Conservation (phyloP, 2,888 invertebrate genomes). For the Drosophila atroscutellata region DNA sequence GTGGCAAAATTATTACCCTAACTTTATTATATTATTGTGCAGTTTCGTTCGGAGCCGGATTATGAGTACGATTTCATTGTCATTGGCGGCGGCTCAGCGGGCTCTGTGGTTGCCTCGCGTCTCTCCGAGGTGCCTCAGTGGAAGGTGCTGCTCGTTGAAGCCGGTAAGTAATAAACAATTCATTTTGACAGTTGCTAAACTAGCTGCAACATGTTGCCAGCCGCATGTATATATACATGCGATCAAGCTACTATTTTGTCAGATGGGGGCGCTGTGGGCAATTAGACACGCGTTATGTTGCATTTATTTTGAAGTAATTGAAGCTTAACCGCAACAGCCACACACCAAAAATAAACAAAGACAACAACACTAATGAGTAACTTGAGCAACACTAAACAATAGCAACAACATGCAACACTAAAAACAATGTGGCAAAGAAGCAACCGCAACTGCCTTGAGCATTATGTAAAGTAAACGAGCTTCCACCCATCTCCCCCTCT, state of each 20-base stretch:
- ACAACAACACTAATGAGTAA: slow-evolving; percentile 54
- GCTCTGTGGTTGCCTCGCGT: slow-evolving; percentile 84
- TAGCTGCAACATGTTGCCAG: slow-evolving; percentile 48
- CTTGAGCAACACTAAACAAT: slow-evolving; percentile 63
- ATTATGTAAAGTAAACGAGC: slow-evolving; percentile 74
- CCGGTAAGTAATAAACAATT: slow-evolving; percentile 80
- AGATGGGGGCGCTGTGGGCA: slow-evolving; percentile 49
- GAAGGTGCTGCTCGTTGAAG: slow-evolving; percentile 85
- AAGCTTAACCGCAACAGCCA: slow-evolving; percentile 68
- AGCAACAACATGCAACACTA: slow-evolving; percentile 59
- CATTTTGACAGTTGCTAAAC: slow-evolving; percentile 27
- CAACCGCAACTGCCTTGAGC: slow-evolving; percentile 71
- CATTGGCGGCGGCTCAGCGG: slow-evolving; percentile 85
- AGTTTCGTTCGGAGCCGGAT: slow-evolving; percentile 85
- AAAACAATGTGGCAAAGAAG: slow-evolving; percentile 64
- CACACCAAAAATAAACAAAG: slow-evolving; percentile 34
- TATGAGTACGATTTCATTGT: slow-evolving; percentile 85
- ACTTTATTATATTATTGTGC: slow-evolving; percentile 11
- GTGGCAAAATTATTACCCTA: neutral
- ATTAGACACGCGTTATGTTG: slow-evolving; percentile 74
- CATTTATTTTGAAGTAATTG: slow-evolving; percentile 78
- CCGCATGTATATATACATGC: slow-evolving; percentile 18
- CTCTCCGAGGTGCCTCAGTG: slow-evolving; percentile 84
- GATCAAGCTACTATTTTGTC: slow-evolving; percentile 13
- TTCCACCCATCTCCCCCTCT: slow-evolving; percentile 17